Evolutionary conservation across 2,113 vertebrate genomes (phyloP), one percentile per base, ranked within the genome.

Genomic region (Trochalopteron elliotii): DNA sequence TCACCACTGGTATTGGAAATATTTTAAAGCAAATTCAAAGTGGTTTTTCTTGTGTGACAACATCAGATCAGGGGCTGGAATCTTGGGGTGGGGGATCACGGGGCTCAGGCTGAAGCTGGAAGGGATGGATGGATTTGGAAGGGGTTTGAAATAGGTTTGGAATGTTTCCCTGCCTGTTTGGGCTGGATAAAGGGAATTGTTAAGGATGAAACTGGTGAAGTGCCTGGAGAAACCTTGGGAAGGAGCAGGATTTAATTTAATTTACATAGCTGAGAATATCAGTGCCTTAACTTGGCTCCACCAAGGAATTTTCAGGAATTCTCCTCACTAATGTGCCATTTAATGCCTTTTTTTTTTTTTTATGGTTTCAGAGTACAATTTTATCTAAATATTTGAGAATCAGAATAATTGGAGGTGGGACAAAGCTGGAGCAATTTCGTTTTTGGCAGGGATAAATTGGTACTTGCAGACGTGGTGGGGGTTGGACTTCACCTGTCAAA

Each of bases 11-110:
- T 22, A 4, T 10, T 87, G 52, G 6, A 71, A 49, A 28, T 77
- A 68, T n/a, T 79, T 69, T 65, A 31, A 63, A 55, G 68, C 18
- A 13, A 59, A 65, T 61, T 67, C 21, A 24, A 2, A 0, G 3
- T 27, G 4, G 6, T 31, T 72, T 78, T 55, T 21, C 45, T 50
- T 25, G 55, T n/a, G 33, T 67, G 81, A 30, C 60, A 42, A 5
- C 19, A 9, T 52, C 20, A 22, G 25, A 42, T 55, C 27, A 9
- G 0, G 4, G 4, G 5, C 31, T 92, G 55, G 23, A 77, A 30
- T 18, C 12, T 68, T 4, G 0, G 35, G 33, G 3, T 33, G 17
- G 35, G 33, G 28, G 10, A 14, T 68, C 2, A 1, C n/a, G 12
- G n/a, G 18, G 31, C n/a, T 87, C n/a, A 8, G n/a, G 12, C 12